These are phyloP conservation scores for Percina caprodes DNA, from an alignment of 2,113 vertebrate genomes.

Conservation along the genomic window DNA sequence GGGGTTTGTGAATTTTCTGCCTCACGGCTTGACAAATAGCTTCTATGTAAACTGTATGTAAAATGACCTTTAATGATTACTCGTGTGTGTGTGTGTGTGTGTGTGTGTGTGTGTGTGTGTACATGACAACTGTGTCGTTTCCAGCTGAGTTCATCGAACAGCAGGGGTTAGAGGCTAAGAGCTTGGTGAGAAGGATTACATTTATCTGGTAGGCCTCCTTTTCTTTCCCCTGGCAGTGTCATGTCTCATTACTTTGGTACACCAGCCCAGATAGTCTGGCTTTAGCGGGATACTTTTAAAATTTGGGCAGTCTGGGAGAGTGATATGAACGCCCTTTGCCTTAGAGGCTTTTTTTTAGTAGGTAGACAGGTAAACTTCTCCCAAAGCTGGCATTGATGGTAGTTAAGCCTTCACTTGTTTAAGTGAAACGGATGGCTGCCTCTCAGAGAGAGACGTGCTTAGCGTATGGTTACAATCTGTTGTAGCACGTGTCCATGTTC, in stretches of 20 bases:
- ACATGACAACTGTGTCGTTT: neutral
- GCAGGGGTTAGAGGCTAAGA: conserved; percentile 65
- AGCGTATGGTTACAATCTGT: conserved; percentile 20
- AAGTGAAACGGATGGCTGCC: conserved; percentile 68
- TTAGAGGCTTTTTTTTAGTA: conserved; percentile 61
- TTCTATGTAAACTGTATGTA: neutral
- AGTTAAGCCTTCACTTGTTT: conserved; percentile 70
- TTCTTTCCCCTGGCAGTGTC: conserved; percentile 69
- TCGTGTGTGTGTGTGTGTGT: conserved; percentile 35
- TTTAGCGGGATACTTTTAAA: conserved; percentile 80
- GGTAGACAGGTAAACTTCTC: conserved; percentile 72
- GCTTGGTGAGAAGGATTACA: conserved; percentile 80
- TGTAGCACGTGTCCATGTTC: neutral
- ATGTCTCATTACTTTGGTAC: conserved; percentile 79
- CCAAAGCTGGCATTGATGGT: conserved; percentile 66
- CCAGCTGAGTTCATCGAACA: conserved; percentile 56
- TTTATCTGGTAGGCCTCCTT: conserved; percentile 72
- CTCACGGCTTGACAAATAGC: neutral
- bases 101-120: conserved; percentile 9
- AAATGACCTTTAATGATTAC: conserved; percentile 5
- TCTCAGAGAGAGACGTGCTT: conserved; percentile 25
- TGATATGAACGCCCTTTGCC: conserved; percentile 64
- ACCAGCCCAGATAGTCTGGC: conserved; percentile 55
- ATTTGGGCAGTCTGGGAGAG: conserved; percentile 41
- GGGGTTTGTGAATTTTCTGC: neutral